Evolutionary conservation across 2,113 vertebrate genomes (phyloP).

Genomic region (Pangasianodon gigas): DNA sequence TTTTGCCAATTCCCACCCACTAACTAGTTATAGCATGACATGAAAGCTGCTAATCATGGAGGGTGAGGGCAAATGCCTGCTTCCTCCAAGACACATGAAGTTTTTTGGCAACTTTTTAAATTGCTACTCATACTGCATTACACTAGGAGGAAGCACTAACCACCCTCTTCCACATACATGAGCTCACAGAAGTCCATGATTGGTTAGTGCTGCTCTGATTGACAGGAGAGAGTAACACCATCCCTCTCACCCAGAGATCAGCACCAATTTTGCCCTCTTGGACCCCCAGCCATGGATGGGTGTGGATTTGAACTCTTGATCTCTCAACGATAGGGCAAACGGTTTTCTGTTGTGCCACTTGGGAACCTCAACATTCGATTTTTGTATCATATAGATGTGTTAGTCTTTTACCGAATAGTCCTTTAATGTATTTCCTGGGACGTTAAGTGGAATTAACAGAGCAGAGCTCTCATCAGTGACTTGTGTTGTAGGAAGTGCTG

Average conservation of each 20-base stretch:
- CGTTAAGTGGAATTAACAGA: not conserved
- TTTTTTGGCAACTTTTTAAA: not conserved
- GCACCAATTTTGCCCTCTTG: not conserved
- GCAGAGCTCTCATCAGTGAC: not conserved
- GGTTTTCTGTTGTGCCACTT: not conserved
- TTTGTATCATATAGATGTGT: not conserved
- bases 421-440: not conserved
- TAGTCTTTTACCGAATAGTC: not conserved
- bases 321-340: not conserved
- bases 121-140: not conserved
- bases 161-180: not conserved
- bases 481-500: not conserved
- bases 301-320: not conserved
- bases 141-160: not conserved
- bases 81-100: not conserved
- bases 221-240: not conserved
- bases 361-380: not conserved
- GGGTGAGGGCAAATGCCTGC: not conserved
- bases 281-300: not conserved
- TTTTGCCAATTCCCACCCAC: not conserved
- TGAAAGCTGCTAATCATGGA: not conserved
- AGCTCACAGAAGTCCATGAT: not conserved
- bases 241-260: not conserved
- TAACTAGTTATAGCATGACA: not conserved
- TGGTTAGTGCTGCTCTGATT: not conserved